Conservation (phyloP, 2,113 vertebrate genomes). For the Carlito syrichta region DNA sequence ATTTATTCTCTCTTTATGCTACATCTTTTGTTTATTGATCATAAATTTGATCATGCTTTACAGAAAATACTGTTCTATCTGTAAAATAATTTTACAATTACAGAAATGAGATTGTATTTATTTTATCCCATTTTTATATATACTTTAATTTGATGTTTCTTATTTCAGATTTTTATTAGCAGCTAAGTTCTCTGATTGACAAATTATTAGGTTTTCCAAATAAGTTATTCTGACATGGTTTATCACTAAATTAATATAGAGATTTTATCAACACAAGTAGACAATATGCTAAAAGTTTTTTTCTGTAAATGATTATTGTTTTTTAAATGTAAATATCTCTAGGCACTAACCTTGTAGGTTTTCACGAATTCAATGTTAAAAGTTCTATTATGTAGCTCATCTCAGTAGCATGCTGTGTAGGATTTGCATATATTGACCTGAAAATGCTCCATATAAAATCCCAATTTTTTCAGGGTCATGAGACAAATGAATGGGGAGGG, state of each 20-base stretch:
- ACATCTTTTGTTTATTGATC: conserved; percentile 23
- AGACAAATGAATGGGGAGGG: conserved; percentile 61
- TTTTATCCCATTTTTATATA: conserved; percentile 23
- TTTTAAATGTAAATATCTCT: background rate
- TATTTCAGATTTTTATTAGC: background rate
- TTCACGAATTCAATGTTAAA: conserved; percentile 71
- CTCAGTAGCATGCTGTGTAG: conserved; percentile 52
- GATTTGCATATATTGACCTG: conserved; percentile 81
- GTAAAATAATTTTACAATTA: conserved; percentile 36
- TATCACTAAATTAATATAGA: conserved; percentile 42
- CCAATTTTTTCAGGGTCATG: conserved; percentile 41
- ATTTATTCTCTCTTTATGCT: background rate
- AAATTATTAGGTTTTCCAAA: conserved; percentile 47
- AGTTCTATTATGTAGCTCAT: conserved; percentile 68
- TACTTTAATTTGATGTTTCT: conserved; percentile 27
- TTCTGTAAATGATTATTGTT: conserved; percentile 17
- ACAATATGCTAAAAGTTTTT: conserved; percentile 4
- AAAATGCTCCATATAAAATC: conserved; percentile 68
- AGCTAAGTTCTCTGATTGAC: conserved; percentile 54
- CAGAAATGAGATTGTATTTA: conserved; percentile 50
- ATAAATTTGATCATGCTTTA: conserved; percentile 45
- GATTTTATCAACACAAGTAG: background rate
- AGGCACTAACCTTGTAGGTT: conserved; percentile 47
- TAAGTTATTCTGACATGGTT: background rate
- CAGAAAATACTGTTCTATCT: conserved; percentile 23